Evolutionary conservation across 1,140 invertebrate genomes (phyloP), one percentile per base, ranked within the genome.

Genomic region (Zaprionus capensis): DNA sequence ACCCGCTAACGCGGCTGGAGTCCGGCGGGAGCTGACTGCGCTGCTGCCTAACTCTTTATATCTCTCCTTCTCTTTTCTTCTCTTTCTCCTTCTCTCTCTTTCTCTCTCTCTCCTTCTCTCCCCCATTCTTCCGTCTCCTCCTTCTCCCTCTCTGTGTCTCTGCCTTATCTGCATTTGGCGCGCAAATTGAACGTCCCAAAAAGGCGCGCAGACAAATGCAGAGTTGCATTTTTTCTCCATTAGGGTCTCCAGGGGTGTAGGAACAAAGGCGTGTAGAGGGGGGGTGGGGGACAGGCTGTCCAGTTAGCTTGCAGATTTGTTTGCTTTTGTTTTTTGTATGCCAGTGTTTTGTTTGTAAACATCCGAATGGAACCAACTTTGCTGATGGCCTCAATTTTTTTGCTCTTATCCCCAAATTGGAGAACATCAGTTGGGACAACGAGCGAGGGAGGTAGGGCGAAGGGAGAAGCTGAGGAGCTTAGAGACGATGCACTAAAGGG

Each of bases 161-260:
- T 31, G 71, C 41, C 76, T 77, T 80, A 82, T 80, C 77, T 72
- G 78, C 58, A 78, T 73, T 87, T 87, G 84, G 79, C 79, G 78
- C 83, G 83, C 74, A 77, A 80, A 77, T 80, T 80, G 77, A 87
- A 80, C 59, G 78, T 49, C 20, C 34, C 53, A 28, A 72, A 66
- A 76, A 65, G 80, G 77, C 74, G 73, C 64, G 69, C 81, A 83
- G 84, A 87, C 80, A 87, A 87, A 81, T 84, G 84, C 84, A 78
- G 75, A 78, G 74, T 81, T 83, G 78, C 84, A 87, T 53, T 71
- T 87, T 88, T 75, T 70, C 26, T 17, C 31, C 31, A 34, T 34
- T 34, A 34, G 31, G 9, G 31, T 34, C 31, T 26, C n/a, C n/a
- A 34, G 31, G 14, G 2, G 0, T 1, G 1, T 2, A 9, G 58